phyloP scores from a whole-genome alignment of 2,888 invertebrate genomes.

The Cantharis rufa region DNA sequence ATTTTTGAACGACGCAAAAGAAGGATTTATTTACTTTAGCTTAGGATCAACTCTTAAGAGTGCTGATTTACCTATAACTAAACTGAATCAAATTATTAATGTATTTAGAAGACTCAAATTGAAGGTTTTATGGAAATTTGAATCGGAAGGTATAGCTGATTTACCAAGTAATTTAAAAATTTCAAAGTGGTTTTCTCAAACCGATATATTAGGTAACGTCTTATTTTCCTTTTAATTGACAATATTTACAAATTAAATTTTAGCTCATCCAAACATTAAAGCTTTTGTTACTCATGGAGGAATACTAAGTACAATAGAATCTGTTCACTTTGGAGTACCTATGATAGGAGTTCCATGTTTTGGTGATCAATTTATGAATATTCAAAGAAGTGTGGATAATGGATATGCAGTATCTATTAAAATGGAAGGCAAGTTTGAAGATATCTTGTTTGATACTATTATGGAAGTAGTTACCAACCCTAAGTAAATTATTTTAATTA shows the following conservation, averaged over 20 bases:
- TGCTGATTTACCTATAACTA: constrained; percentile 59
- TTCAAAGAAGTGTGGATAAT: constrained; percentile 52
- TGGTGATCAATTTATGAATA: constrained; percentile 58
- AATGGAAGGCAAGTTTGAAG: constrained; percentile 52
- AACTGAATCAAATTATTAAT: constrained; percentile 59
- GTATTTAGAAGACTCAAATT: constrained; percentile 64
- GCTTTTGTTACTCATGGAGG: constrained; percentile 66
- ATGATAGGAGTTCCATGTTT: constrained; percentile 60
- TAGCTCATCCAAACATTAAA: constrained; percentile 61
- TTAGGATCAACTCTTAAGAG: constrained; percentile 65
- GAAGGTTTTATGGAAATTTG: constrained; percentile 73
- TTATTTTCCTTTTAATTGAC: not conserved
- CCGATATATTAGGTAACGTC: constrained; percentile 42
- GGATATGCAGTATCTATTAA: constrained; percentile 53
- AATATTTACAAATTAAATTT: constrained; percentile 10
- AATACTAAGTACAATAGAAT: constrained; percentile 61
- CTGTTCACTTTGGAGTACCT: constrained; percentile 57
- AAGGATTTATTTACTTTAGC: constrained; percentile 64
- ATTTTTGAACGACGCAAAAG: constrained; percentile 58
- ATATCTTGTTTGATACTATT: constrained; percentile 50
- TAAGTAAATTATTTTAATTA: not conserved
- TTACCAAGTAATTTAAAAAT: constrained; percentile 21
- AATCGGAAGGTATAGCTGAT: constrained; percentile 54
- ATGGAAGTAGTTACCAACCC: constrained; percentile 50
- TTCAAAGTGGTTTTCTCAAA: constrained; percentile 45